Evolutionary conservation across 2,888 invertebrate species (phyloP), one percentile per base, ranked within the genome.

Genomic region (Ornithoptera alexandrae): DNA sequence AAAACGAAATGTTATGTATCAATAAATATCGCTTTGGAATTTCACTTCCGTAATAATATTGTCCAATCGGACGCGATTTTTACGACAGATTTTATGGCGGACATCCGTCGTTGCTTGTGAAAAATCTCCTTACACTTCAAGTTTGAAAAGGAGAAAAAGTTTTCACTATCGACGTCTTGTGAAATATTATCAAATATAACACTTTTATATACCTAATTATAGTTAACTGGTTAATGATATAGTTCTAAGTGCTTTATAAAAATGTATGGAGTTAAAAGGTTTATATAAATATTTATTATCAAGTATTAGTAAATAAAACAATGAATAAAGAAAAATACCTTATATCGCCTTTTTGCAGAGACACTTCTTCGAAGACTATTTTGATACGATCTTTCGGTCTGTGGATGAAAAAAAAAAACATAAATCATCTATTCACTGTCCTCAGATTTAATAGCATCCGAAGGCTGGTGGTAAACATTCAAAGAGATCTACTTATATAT

Each of bases 281-380:
- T 18, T 53, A 53, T 7, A n/a, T n/a, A n/a, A n/a, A n/a, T 17
- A 50, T 6, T 17, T 50, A 8, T 18, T 15, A 50, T 50, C 1
- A 50, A 18, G 17, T 15, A n/a, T 22, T 22, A 58, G 18, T 10
- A 56, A 56, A 56, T 8, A 6, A n/a, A 18, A 56, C n/a, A 56
- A 18, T 22, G 1, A 24, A 1, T 12, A 36, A 7, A 60, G 2
- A 61, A 42, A 18, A 8, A 36, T 82, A 96, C 96, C 96, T 97
- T 75, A 96, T 89, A 82, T 96, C 96, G 71, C 96, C 96, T 86
- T 95, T 95, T 84, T 96, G 95, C 75, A 97, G 92, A 67, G 94
- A 94, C 76, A 96, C 93, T 90, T 97, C 96, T 87, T 97, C 97
- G 82, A 98, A 97, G 22, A 96, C 93, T 76, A 97, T 90, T 82